phyloP scores from a whole-genome alignment of 2,113 vertebrate genomes.

The Todiramphus chloris region DNA sequence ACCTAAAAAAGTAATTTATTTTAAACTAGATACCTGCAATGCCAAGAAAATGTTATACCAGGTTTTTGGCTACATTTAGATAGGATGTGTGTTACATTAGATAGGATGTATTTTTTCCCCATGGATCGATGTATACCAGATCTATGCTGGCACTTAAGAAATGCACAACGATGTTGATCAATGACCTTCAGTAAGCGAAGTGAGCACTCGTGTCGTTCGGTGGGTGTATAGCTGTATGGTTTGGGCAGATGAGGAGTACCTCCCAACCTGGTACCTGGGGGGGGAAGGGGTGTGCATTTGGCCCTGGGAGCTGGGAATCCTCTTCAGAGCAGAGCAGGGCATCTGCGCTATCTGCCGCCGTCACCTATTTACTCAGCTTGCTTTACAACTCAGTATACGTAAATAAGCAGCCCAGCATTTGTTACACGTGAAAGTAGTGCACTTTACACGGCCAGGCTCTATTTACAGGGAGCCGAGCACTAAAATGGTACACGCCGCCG shows the following conservation, averaged over 20 bases:
- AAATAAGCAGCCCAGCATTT: neutral
- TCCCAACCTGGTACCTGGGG: neutral
- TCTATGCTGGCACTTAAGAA: neutral
- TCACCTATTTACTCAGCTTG: neutral
- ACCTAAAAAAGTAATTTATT: neutral
- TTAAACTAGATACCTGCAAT: neutral
- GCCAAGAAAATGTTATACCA: neutral
- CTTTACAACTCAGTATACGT: neutral
- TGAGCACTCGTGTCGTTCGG: neutral
- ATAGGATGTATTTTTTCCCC: too few relatives aligned
- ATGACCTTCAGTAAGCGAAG: neutral
- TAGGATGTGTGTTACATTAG: too few relatives aligned
- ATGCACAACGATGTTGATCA: accelerated
- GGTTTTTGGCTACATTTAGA: neutral
- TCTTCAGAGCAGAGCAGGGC: neutral
- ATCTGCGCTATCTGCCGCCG: too few relatives aligned
- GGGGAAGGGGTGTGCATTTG: neutral
- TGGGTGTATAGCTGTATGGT: accelerated
- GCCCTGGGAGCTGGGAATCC: neutral
- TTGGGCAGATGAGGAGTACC: neutral
- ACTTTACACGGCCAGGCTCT: neutral
- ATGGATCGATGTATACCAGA: neutral
- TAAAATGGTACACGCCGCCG: neutral
- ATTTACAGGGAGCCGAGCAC: neutral
- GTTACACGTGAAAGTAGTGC: neutral